Evolutionary conservation across 2,113 vertebrate species (phyloP), one percentile per base, ranked within the genome.

Genomic region (Rhea pennata): DNA sequence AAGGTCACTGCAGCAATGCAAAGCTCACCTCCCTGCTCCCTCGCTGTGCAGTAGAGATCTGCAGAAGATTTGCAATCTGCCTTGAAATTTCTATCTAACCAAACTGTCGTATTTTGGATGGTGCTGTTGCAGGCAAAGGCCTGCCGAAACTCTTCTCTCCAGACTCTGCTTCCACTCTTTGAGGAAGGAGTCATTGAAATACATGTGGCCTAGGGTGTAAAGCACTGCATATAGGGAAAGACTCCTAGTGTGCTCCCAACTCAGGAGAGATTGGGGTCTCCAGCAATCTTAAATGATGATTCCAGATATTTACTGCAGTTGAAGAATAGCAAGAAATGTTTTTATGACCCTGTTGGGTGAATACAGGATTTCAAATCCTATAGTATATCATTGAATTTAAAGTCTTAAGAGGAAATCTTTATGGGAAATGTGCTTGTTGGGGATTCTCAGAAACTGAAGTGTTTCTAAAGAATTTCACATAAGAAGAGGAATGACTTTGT

Each of bases 301-400:
- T 91, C 96, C 21, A 95, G 93, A 22, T 84, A 97, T 19, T 92
- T 95, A n/a, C 95, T 98, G n/a, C 82, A 93, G 69, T 80, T 98
- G 88, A 95, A 98, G 72, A 97, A 97, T 66, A 94, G 92, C 72
- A 96, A 97, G 59, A 90, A 98, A 98, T 59, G 79, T 98, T 79
- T 98, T 98, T 94, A 97, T 98, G 31, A 98, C 98, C 50, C 98
- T 98, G 59, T 12, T 97, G 54, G 97, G 94, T 64, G 97, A 98
- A 51, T 72, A 64, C 89, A 98, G 98, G 98, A 56, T 69, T 67
- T 82, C 64, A 66, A 84, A 69, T 9, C 8, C 22, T 12, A 12
- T 12, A 54, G 22, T 15, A 48, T 70, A 24, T 3, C 10, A n/a
- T 81, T 36, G 17, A 87, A 58, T 39, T 50, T 83, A 54, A 83